These are phyloP conservation scores for Calliopum simillimum DNA, from an alignment of 2,888 invertebrate species.

Conservation along the genomic window DNA sequence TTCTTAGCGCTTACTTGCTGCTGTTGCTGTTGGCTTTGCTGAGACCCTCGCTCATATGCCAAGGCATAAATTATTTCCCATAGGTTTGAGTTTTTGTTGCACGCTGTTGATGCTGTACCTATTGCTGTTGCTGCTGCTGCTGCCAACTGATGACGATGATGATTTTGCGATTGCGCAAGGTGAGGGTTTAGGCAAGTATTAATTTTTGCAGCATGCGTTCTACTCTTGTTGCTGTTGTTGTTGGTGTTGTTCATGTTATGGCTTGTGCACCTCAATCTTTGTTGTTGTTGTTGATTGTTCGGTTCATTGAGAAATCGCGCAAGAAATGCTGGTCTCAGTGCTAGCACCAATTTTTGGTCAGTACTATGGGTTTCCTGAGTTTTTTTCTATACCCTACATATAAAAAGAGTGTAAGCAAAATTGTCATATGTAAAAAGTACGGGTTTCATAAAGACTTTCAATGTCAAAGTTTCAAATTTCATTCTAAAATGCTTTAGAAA, in stretches of 20 bases:
- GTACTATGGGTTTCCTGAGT: constrained; percentile 16
- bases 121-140: constrained; percentile 12
- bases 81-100: constrained; percentile 48
- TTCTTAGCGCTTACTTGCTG: constrained; percentile 36
- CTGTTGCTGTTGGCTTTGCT: constrained; percentile 15
- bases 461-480: no score
- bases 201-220: constrained; percentile 47
- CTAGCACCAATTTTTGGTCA: constrained; percentile 42
- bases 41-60: constrained; percentile 46
- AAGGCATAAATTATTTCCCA: constrained; percentile 65
- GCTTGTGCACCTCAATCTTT: constrained; percentile 10
- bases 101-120: constrained; percentile 22
- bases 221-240: constrained; percentile 24
- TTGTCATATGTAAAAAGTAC: no score
- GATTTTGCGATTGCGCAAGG: constrained; percentile 58
- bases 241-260: constrained; percentile 37
- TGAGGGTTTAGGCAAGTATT: constrained; percentile 58
- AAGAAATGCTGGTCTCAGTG: constrained; percentile 49
- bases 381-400: constrained; percentile 20
- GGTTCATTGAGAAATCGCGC: constrained; percentile 57
- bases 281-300: constrained; percentile 43
- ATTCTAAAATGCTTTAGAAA: no score
- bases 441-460: no score
- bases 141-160: constrained; percentile 44
- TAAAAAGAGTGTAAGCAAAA: no score